Conservation (phyloP, 2,113 vertebrate species). For the Pipa parva region DNA sequence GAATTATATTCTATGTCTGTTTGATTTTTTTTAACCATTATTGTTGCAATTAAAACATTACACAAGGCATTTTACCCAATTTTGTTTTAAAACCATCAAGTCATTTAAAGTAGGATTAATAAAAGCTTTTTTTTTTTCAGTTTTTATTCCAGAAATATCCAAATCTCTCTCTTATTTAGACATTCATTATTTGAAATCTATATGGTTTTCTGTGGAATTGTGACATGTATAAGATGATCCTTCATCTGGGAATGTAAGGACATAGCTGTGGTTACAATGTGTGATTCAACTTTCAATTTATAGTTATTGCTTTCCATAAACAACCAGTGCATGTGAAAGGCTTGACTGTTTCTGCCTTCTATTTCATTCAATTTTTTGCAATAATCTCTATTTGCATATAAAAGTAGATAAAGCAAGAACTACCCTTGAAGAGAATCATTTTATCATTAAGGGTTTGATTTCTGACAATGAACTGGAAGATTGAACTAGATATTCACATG, state of each 20-base stretch:
- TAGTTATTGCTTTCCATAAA: slow-evolving; percentile 7
- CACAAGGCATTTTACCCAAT: not conserved
- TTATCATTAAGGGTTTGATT: not conserved
- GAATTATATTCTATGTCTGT: too few relatives aligned
- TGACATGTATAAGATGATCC: slow-evolving; percentile 6
- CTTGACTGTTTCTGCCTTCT: slow-evolving; percentile 3
- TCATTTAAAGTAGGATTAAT: slow-evolving; percentile 7
- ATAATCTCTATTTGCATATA: not conserved
- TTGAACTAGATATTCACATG: slow-evolving; percentile 28
- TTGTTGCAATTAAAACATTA: too few relatives aligned
- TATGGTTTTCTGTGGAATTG: slow-evolving; percentile 4
- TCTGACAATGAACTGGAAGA: slow-evolving; percentile 43
- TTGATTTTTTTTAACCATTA: not conserved
- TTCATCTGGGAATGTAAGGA: slow-evolving; percentile 22
- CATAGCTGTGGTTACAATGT: slow-evolving; percentile 28
- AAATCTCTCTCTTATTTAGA: slow-evolving; percentile 2
- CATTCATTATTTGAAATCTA: not conserved
- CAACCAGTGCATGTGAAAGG: not conserved
- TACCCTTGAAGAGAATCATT: slow-evolving; percentile 10
- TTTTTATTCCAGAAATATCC: slow-evolving; percentile 1
- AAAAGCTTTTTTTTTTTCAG: not conserved
- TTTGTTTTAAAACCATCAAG: slow-evolving; percentile 2
- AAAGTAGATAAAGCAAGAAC: not conserved
- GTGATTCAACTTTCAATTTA: slow-evolving; percentile 7
- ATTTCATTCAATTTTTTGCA: slow-evolving; percentile 11